Evolutionary conservation across 2,113 vertebrate genomes (phyloP), one percentile per base, ranked within the genome.

Genomic region (Myotis lucifugus): DNA sequence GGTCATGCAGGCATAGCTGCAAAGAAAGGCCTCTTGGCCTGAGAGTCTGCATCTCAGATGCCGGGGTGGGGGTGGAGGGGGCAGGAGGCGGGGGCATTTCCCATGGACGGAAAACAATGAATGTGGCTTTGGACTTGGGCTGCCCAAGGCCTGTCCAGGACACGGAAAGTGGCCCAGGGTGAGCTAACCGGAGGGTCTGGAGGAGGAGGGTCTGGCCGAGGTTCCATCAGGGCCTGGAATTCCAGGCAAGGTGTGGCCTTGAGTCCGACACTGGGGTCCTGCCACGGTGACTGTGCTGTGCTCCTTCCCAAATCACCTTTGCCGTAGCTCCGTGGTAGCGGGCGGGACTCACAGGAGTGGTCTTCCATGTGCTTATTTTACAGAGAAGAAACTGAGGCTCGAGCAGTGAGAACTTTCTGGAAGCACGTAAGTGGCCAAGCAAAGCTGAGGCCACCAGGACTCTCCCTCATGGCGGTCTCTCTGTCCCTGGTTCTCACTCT

Each of bases 51-150:
- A 14, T 52, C 32, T 66, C 27, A 0, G 6, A 73, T 72, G 29
- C 69, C 10, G 13, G 54, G 34, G 25, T 23, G 4, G 10, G 27
- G 32, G 14, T 19, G 5, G 8, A 21, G 32, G 19, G 54, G 21
- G 19, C 54, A 0, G 18, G 17, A 29, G n/a, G 29, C 32, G 32
- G 8, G n/a, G n/a, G 9, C 32, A 2, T 72, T 56, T 54, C 69
- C 3, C 3, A 6, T 5, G 25, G 23, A 6, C 0, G 0, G 61
- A 25, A 21, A 42, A 8, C 70, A 7, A 2, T 1, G 29, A 27
- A 1, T 2, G 3, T 9, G 23, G 9, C 66, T 42, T 52, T 40
- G 37, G 34, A 29, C 48, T 15, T 1, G 3, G 59, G 13, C 6
- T 69, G 61, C 61, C 61, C 48, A 9, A 32, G 42, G 29, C 18